These are phyloP conservation scores for Mionectes macconnelli DNA, from an alignment of 2,113 vertebrate species.

Conservation along the genomic window DNA sequence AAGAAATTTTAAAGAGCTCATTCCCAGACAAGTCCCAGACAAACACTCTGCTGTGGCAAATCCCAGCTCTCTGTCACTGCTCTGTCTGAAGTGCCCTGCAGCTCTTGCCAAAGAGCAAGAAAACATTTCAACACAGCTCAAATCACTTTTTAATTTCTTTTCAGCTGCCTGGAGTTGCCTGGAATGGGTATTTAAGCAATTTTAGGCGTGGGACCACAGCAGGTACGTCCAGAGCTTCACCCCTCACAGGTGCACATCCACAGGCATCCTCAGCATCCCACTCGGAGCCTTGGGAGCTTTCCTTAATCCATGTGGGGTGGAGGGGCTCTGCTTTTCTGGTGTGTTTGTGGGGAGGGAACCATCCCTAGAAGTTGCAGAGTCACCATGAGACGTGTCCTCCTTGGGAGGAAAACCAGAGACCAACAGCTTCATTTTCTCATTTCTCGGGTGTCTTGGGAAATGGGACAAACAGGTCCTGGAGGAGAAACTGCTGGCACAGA, in stretches of 20 bases:
- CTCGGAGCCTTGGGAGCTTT: not conserved
- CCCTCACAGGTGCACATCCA: not conserved
- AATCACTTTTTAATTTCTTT: not conserved
- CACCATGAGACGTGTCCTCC: fast-evolving
- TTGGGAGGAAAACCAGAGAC: not conserved
- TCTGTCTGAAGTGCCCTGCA: not conserved
- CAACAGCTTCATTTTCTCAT: not conserved
- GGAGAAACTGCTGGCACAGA: not conserved
- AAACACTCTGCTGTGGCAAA: not conserved
- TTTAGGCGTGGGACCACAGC: not conserved
- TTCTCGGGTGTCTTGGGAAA: not conserved
- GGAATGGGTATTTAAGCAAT: not conserved
- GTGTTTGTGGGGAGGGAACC: not conserved
- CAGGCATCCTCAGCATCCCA: not conserved
- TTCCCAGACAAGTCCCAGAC: not conserved
- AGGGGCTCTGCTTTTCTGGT: not conserved
- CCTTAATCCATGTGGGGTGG: not conserved
- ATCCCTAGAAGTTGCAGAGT: not conserved
- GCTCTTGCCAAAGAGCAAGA: not conserved
- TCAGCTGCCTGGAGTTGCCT: not conserved
- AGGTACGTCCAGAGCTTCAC: not conserved
- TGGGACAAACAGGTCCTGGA: not conserved
- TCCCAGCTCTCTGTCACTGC: not conserved
- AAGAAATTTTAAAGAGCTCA: not conserved
- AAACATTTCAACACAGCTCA: not conserved